Percentiles rank a stretch among this genome's conserved stretches.
These are phyloP conservation scores for Dryoscopus gambensis DNA, from an alignment of 2,113 vertebrate species.

Conservation along the genomic window DNA sequence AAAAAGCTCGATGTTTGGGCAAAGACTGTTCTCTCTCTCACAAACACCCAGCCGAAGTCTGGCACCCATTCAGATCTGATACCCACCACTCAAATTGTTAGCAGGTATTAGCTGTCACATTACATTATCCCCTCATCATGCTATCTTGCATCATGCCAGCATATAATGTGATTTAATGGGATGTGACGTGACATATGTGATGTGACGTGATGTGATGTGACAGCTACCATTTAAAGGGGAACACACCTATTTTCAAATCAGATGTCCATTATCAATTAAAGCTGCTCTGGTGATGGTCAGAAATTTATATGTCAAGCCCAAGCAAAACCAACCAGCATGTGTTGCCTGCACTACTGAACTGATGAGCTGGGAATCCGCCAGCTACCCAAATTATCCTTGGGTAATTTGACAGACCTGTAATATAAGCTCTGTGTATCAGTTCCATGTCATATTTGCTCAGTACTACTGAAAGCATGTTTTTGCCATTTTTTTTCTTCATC, in stretches of 20 bases:
- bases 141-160: constrained; percentile 44
- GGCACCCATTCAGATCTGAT: not conserved
- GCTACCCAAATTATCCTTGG: constrained; percentile 18
- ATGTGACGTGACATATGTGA: constrained; percentile 54
- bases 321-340: constrained; percentile 8
- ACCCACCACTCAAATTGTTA: constrained; percentile 42
- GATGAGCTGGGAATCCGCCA: constrained; percentile 50
- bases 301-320: not conserved
- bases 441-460: constrained; percentile 33
- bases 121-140: constrained; percentile 33
- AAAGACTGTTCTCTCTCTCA: not conserved
- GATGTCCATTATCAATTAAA: constrained; percentile 56
- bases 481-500: constrained; percentile 47
- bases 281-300: constrained; percentile 41
- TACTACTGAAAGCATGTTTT: constrained; percentile 30
- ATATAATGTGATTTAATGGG: constrained; percentile 61
- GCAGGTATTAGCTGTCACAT: constrained; percentile 61
- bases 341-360: constrained; percentile 1
- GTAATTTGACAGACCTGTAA: constrained; percentile 54
- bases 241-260: constrained; percentile 59
- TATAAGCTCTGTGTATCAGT: constrained; percentile 41
- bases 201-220: constrained; percentile 52
- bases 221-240: constrained; percentile 56
- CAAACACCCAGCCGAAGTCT: not conserved
- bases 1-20: not conserved